Conservation (phyloP, 1,140 invertebrate species). For the Xylocopa sonorina region DNA sequence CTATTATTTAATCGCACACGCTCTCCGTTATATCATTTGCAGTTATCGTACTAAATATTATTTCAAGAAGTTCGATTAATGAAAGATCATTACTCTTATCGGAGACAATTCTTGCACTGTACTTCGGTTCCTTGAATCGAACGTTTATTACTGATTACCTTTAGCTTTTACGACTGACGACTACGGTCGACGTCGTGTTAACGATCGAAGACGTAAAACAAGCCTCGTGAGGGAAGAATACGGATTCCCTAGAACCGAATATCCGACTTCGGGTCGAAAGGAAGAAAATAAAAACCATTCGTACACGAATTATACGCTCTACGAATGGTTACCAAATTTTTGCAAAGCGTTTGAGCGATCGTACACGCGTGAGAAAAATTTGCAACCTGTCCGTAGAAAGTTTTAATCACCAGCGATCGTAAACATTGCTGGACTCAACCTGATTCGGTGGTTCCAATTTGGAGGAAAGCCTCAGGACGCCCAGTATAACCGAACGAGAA, state of each 20-base stretch:
- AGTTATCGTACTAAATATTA: constrained; percentile 48
- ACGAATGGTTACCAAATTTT: too few relatives aligned
- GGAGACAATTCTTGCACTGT: constrained; percentile 52
- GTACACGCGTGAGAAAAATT: not conserved
- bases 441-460: constrained; percentile 30
- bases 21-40: constrained; percentile 36
- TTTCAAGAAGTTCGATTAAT: constrained; percentile 41
- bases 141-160: constrained; percentile 11
- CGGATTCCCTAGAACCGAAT: not conserved
- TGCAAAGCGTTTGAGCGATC: not conserved
- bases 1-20: constrained; percentile 36
- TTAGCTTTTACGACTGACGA: constrained; percentile 8
- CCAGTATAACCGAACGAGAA: constrained; percentile 31
- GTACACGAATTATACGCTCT: too few relatives aligned
- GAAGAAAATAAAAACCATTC: too few relatives aligned
- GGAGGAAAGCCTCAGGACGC: constrained; percentile 24
- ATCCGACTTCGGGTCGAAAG: not conserved
- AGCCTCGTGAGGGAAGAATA: not conserved
- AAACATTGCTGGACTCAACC: not conserved
- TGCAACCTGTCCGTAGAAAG: not conserved
- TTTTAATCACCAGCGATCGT: not conserved
- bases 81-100: constrained; percentile 50
- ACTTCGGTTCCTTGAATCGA: constrained; percentile 21
- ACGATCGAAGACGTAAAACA: not conserved
- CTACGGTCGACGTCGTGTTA: not conserved